These are phyloP conservation scores for Cladorhizidae sp. DNA, from an alignment of 37 sponge, comb jelly and placozoan genomes.

Conservation along the genomic window DNA sequence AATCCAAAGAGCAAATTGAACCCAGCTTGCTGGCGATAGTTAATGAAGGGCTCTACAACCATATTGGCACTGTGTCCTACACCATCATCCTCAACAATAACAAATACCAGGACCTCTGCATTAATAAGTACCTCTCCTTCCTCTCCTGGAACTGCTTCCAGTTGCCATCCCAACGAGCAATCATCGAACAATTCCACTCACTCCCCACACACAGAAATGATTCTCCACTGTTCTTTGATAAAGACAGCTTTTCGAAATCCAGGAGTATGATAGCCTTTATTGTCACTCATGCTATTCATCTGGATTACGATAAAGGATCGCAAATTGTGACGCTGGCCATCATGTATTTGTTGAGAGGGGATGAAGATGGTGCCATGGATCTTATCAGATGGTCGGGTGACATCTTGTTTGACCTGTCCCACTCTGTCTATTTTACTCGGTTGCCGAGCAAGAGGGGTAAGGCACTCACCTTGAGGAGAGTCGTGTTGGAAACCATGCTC, in stretches of 20 bases:
- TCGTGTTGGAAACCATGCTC: slow-evolving; percentile 19
- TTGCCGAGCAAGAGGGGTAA: slow-evolving; percentile 5
- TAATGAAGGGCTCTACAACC: slow-evolving; percentile 16
- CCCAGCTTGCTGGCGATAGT: slow-evolving; percentile 22
- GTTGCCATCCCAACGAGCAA: neutral
- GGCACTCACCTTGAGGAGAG: slow-evolving; percentile 25
- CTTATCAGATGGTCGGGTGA: neutral
- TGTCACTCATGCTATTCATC: slow-evolving; percentile 34
- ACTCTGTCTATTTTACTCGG: slow-evolving; percentile 14
- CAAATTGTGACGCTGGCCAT: slow-evolving; percentile 31
- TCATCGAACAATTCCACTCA: slow-evolving; percentile 21
- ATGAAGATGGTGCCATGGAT: slow-evolving; percentile 20
- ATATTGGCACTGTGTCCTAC: slow-evolving; percentile 3
- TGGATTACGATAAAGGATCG: slow-evolving; percentile 22
- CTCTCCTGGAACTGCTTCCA: slow-evolving; percentile 25
- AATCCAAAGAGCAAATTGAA: slow-evolving; percentile 8
- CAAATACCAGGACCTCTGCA: slow-evolving; percentile 16
- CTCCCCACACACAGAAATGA: slow-evolving; percentile 21
- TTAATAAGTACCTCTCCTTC: slow-evolving; percentile 33
- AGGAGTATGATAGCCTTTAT: slow-evolving; percentile 26
- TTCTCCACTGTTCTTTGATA: slow-evolving; percentile 2
- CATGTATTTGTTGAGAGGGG: slow-evolving; percentile 18
- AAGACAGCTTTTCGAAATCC: neutral
- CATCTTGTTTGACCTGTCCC: slow-evolving; percentile 33
- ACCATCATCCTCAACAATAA: slow-evolving; percentile 24